Evolutionary conservation across 2,888 invertebrate genomes (phyloP).

Genomic region (Lacanobia wlatinum): DNA sequence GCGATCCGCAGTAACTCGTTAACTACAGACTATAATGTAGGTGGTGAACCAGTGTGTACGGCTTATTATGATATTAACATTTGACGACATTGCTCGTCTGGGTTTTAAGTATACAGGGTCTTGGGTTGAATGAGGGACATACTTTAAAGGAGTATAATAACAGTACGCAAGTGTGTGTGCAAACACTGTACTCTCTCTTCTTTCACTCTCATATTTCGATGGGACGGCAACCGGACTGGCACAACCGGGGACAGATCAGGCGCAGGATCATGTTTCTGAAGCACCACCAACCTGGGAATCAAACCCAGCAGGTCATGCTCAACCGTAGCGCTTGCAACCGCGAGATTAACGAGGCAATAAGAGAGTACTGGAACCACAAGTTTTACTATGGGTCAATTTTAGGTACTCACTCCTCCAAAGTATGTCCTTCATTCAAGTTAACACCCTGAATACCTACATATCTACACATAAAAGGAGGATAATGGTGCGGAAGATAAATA

Average conservation of each 20-base stretch:
- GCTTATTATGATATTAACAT: conserved; percentile 41
- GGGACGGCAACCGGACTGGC: no score
- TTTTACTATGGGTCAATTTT: background rate
- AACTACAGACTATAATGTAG: conserved; percentile 9
- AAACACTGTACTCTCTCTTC: background rate
- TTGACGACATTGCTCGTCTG: conserved; percentile 11
- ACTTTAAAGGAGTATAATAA: background rate
- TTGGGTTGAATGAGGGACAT: background rate
- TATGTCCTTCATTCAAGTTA: background rate
- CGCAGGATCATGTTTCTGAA: background rate
- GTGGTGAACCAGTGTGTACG: conserved; percentile 4
- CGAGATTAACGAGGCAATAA: background rate
- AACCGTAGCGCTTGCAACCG: background rate
- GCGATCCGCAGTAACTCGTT: conserved; percentile 36
- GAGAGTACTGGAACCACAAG: background rate
- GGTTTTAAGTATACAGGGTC: background rate
- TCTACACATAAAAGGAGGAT: background rate
- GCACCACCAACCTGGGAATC: background rate
- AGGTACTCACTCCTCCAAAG: background rate
- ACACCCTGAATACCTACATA: background rate
- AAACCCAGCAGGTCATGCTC: background rate
- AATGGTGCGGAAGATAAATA: background rate
- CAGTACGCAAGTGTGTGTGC: background rate
- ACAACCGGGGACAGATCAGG: background rate
- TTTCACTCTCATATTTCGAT: background rate